phyloP scores from a whole-genome alignment of 2,888 invertebrate species.

The Hemicrepidius hirtus region DNA sequence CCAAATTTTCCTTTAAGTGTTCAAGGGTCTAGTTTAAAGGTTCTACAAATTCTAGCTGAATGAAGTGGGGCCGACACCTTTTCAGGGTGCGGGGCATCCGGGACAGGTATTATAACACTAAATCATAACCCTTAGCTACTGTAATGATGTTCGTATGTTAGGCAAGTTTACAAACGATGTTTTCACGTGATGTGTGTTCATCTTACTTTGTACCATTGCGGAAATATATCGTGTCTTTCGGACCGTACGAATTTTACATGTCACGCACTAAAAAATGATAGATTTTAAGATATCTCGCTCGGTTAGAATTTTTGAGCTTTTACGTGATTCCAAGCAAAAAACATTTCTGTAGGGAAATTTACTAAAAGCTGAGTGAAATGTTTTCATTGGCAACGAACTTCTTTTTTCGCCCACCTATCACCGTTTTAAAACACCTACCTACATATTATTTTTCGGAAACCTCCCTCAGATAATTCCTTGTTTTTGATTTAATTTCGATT shows the following conservation, averaged over 20 bases:
- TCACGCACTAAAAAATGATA: slow-evolving; percentile 15
- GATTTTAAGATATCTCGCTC: slow-evolving; percentile 28
- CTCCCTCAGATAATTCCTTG: background rate
- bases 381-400: slow-evolving; percentile 1
- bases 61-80: slow-evolving; percentile 11
- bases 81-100: slow-evolving; percentile 24
- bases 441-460: background rate
- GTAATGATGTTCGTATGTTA: slow-evolving; percentile 39
- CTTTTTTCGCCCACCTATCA: background rate
- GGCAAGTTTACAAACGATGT: slow-evolving; percentile 28
- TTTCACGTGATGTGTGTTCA: slow-evolving; percentile 31
- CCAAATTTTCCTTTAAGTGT: background rate
- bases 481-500: background rate
- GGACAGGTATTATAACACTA: slow-evolving; percentile 41
- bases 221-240: slow-evolving; percentile 6
- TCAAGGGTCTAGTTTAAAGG: background rate
- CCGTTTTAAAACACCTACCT: slow-evolving; percentile 10
- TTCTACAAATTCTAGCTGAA: slow-evolving; percentile 14
- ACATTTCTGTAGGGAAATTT: slow-evolving; percentile 6
- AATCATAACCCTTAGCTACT: slow-evolving; percentile 40
- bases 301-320: slow-evolving; percentile 19
- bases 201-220: slow-evolving; percentile 15
- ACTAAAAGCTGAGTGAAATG: slow-evolving; percentile 16
- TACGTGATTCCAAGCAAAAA: slow-evolving; percentile 21
- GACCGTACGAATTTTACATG: slow-evolving; percentile 9